Evolutionary conservation across 2,888 invertebrate genomes (phyloP), one percentile per base, ranked within the genome.

Genomic region (Andrena marginata): DNA sequence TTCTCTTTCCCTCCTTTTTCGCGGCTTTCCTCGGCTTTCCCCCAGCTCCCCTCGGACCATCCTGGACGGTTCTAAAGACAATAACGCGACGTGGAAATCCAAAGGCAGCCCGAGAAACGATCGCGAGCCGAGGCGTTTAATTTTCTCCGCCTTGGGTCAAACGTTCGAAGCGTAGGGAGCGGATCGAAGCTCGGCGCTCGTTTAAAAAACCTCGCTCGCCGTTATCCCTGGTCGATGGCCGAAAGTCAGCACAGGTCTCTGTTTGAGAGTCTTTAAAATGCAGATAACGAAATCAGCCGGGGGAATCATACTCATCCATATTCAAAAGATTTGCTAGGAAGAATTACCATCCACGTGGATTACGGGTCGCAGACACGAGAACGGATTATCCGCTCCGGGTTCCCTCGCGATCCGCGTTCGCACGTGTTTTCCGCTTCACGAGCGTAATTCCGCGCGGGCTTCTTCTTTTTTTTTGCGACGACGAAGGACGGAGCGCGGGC

Each of bases 241-340:
- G 29, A 13, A 13, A 7, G 20, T 13, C 33, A n/a, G 16, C 8
- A 5, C 29, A 29, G 29, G 35, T 48, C n/a, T 23, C 26, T 49
- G 48, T 33, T 49, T 10, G 23, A 59, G 31, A 48, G 31, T 16
- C 54, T 73, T 75, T 64, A 65, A 73, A 60, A 73, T 31, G 69
- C 64, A 48, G 60, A 51, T 67, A 75, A 59, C 48, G 60, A 67
- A 71, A 73, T 67, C 67, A 71, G 60, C 54, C 48, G 1, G 65
- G 77, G 62, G 49, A 69, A 79, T 82, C 74, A 20, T 63, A 56
- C 70, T 81, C 79, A 71, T 82, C 59, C 70, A 79, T 79, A 79
- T 79, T 75, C 51, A 75, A 49, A 23, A 74, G 67, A 70, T 79
- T 71, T 26, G 51, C 49, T 13, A 23, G 62, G 67, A 64, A 72